A percentile compares a stretch with the other conserved stretches of the same genome.
Evolutionary conservation across 2,113 vertebrate species (phyloP).

Genomic region (Leucosticte australis): DNA sequence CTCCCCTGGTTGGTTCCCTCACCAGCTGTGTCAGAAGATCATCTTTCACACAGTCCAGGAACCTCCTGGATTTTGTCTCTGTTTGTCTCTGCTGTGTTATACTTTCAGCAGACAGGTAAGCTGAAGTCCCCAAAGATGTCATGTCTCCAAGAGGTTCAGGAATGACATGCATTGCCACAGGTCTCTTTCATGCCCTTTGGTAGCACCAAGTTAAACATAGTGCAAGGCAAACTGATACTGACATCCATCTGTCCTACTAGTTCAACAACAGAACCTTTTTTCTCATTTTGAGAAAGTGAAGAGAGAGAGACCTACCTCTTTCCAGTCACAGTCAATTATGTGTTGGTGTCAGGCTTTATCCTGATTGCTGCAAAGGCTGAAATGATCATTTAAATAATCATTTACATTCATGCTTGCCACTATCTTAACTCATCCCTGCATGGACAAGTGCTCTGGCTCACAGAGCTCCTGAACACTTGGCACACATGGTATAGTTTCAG

Average conservation of each 20-base stretch:
- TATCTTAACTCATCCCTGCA: background rate
- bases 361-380: background rate
- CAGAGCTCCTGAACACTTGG: background rate
- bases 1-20: background rate
- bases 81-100: background rate
- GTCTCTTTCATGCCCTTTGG: background rate
- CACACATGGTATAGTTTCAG: background rate
- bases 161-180: fast-evolving
- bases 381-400: background rate
- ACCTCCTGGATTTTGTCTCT: background rate
- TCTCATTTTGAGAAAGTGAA: background rate
- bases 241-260: background rate
- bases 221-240: background rate
- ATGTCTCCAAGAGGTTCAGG: background rate
- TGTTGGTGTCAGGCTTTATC: background rate
- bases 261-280: background rate
- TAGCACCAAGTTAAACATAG: background rate
- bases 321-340: background rate
- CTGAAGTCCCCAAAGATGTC: background rate
- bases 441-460: background rate
- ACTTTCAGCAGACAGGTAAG: background rate
- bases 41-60: background rate
- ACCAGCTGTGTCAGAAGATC: background rate
- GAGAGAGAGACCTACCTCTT: background rate
- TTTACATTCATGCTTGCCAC: background rate